Conservation (phyloP, 2,888 invertebrate species). For the Phengaris alcon region DNA sequence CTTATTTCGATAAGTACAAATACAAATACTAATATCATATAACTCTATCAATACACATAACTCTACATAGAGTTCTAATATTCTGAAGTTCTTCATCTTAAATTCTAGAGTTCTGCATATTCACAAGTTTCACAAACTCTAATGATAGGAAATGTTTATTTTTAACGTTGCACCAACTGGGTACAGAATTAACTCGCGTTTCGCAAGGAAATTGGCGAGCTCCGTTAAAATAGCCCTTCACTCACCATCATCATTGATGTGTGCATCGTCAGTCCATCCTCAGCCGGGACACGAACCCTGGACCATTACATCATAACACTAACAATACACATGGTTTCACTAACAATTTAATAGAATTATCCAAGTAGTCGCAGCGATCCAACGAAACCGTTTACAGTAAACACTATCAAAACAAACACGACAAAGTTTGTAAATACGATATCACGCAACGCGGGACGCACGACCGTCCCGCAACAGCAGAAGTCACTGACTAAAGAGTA, state of each 20-base stretch:
- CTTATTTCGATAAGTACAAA: not conserved
- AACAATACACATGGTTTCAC: constrained; percentile 65
- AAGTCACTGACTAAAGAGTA: constrained; percentile 53
- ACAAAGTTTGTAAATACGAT: constrained; percentile 75
- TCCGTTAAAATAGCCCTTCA: constrained; percentile 38
- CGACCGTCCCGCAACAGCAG: constrained; percentile 47
- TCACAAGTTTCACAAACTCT: not conserved
- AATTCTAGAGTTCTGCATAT: not conserved
- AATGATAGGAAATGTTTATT: constrained; percentile 21
- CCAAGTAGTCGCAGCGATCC: constrained; percentile 37
- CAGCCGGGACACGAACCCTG: constrained; percentile 64
- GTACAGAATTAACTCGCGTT: constrained; percentile 28
- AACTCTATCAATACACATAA: no score
- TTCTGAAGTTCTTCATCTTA: not conserved
- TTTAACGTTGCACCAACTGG: constrained; percentile 12
- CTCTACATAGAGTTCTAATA: not conserved
- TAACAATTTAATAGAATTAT: constrained; percentile 38
- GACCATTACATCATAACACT: constrained; percentile 71
- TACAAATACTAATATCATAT: not conserved
- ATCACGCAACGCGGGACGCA: constrained; percentile 44
- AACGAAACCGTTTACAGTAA: constrained; percentile 38
- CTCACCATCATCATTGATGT: constrained; percentile 77
- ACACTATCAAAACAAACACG: constrained; percentile 62
- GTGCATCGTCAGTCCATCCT: constrained; percentile 60
- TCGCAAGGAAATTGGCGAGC: constrained; percentile 38